Evolutionary conservation across 1,140 invertebrate genomes (phyloP), one percentile per base, ranked within the genome.

Genomic region (Halesus radiatus): DNA sequence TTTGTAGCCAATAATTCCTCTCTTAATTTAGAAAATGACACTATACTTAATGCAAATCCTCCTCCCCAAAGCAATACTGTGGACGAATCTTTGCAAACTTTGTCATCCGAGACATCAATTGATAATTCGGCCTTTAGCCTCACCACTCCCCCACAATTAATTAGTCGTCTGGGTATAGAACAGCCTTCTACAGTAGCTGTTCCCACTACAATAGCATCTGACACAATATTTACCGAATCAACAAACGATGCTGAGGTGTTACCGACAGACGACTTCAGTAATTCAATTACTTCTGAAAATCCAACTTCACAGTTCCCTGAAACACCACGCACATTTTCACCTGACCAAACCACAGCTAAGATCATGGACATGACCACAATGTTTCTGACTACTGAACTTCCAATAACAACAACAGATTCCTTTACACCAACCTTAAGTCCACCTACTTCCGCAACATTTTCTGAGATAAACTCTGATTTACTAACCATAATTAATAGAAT

Each of bases 401-500:
- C 37, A 54, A 18, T 18, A 32, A 18, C 70, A 4, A 56, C 70
- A 78, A 78, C 76, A 70, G 52, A 53, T 52, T 23, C 45, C 15
- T 66, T 45, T 29, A 15, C 3, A 77, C 26, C 18, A 10, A 82
- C 81, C 20, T 22, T 52, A 18, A 56, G 76, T 66, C 32, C 75
- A 70, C 26, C 72, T 5, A 53, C 60, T 72, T 60, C 60, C 20
- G 32, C 72, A 68, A 26, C 32, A 68, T 18, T 60, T 52, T 78
- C 70, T 53, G n/a, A 26, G 45, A 23, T 66, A 18, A 78, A 32
- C 53, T 73, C 68, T 53, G 76, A 78, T 18, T 68, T 66, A 81
- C 64, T 81, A 81, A 81, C 79, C 58, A 76, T 50, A 37, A 76
- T 72, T 79, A 79, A 79, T 45, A 75, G 13, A 50, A 50, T 68